These are phyloP conservation scores for Henricia sp. DNA, from an alignment of 53 echinoderm and acorn worm genomes.

Conservation along the genomic window DNA sequence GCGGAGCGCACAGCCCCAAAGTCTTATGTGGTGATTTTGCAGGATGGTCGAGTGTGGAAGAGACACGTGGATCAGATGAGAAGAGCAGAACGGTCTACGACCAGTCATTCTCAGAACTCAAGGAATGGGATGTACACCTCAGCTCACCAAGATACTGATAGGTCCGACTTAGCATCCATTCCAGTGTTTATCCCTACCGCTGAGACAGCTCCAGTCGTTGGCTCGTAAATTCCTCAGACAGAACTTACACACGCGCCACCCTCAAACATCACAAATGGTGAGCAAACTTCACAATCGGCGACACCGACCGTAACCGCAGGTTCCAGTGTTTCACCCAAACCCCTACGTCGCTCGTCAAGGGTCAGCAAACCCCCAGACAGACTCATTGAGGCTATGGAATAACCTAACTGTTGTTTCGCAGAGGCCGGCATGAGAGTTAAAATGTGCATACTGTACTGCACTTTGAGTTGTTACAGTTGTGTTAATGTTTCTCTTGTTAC, in stretches of 20 bases:
- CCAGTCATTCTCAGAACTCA: background rate
- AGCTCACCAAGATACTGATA: background rate
- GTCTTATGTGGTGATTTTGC: slow-evolving; percentile 46
- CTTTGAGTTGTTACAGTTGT: background rate
- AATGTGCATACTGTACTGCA: background rate
- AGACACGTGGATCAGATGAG: slow-evolving; percentile 54
- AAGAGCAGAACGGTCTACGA: background rate
- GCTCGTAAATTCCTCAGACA: background rate
- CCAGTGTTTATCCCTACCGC: background rate
- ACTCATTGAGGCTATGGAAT: slow-evolving; percentile 23
- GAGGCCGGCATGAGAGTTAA: no score
- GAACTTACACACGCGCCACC: no score
- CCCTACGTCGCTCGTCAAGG: background rate
- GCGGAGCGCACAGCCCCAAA: slow-evolving; percentile 25
- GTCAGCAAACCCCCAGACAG: slow-evolving; percentile 18
- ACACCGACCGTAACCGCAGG: background rate
- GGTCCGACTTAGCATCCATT: background rate
- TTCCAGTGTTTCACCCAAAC: background rate
- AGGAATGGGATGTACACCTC: no score
- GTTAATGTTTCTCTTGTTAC: background rate
- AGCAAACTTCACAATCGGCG: background rate
- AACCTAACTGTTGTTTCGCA: background rate
- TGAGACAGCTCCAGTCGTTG: background rate
- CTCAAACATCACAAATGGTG: background rate
- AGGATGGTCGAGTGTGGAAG: slow-evolving; percentile 50